A percentile compares a stretch with the other conserved stretches of the same genome.
Evolutionary conservation across 2,888 invertebrate genomes (phyloP).

Genomic region (Saturnia pavonia): DNA sequence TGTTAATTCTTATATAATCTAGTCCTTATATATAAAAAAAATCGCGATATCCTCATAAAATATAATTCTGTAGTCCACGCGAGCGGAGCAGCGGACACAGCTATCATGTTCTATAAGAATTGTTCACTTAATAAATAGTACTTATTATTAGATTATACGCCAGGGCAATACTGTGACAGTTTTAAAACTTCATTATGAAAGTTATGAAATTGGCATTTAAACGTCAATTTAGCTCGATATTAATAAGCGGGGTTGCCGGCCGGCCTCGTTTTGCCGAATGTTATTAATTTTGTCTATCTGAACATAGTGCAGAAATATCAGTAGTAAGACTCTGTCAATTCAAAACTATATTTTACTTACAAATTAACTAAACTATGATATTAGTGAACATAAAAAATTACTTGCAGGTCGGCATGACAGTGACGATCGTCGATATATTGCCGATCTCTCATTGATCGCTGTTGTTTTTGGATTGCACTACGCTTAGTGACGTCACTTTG

Average conservation of each 20-base stretch:
- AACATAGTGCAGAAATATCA: conserved; percentile 6
- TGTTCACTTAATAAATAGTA: no score
- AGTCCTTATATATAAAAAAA: no score
- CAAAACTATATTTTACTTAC: not conserved
- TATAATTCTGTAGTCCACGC: no score
- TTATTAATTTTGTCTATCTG: conserved; percentile 22
- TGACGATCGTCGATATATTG: no score
- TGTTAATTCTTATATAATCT: no score
- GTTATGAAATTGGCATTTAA: conserved; percentile 30
- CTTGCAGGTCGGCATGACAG: no score
- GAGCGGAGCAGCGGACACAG: no score
- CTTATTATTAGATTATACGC: not conserved
- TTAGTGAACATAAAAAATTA: not conserved
- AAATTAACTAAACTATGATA: not conserved
- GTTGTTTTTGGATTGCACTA: no score
- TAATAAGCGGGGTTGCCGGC: conserved; percentile 29
- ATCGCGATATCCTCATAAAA: no score
- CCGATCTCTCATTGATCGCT: no score
- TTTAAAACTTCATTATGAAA: conserved; percentile 19
- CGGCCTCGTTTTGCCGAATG: conserved; percentile 32
- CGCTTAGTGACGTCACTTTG: no score
- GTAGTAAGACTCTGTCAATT: not conserved
- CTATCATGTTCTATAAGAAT: no score
- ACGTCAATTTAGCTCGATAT: conserved; percentile 29
- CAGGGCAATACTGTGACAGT: conserved; percentile 8